Conservation (phyloP, 2,113 vertebrate genomes). For the Fukomys damarensis region DNA sequence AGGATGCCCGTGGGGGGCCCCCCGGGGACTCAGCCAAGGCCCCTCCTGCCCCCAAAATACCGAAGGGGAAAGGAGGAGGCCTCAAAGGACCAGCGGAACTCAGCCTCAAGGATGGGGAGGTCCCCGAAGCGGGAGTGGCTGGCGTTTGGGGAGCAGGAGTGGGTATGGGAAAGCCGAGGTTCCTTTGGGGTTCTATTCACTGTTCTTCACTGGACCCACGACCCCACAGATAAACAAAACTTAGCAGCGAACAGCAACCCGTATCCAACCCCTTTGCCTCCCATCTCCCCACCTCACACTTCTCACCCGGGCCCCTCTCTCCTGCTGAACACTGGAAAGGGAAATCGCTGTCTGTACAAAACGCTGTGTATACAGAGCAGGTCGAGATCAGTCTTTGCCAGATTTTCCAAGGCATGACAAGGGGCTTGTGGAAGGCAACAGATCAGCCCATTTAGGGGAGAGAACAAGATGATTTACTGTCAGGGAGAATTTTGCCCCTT, state of each 20-base stretch:
- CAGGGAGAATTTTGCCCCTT: conserved; percentile 63
- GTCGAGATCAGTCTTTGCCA: conserved; percentile 80
- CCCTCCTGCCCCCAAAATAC: conserved; percentile 60
- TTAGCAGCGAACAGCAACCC: neutral
- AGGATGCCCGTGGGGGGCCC: conserved; percentile 50
- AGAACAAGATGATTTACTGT: conserved; percentile 62
- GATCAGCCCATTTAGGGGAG: conserved; percentile 68
- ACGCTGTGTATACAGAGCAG: conserved; percentile 80
- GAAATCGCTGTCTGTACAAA: conserved; percentile 77
- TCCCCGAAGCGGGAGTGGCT: neutral
- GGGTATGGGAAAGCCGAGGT: conserved; percentile 21
- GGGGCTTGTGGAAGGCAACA: conserved; percentile 71
- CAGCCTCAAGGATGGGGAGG: conserved; percentile 60
- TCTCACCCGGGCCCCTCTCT: neutral
- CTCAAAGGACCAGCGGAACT: conserved; percentile 56
- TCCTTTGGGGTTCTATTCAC: neutral
- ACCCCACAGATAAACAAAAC: conserved; percentile 61
- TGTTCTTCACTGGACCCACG: neutral
- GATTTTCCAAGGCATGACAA: conserved; percentile 69
- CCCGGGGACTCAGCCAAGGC: conserved; percentile 63
- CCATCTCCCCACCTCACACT: too few species aligned
- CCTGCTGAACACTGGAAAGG: conserved; percentile 82
- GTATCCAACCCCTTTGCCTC: neutral
- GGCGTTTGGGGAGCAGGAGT: conserved; percentile 36
- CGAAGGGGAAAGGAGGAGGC: neutral